Percentiles rank a stretch among this genome's conserved stretches.
phyloP scores from a whole-genome alignment of 2,113 vertebrate genomes.

The Gymnarchus niloticus region DNA sequence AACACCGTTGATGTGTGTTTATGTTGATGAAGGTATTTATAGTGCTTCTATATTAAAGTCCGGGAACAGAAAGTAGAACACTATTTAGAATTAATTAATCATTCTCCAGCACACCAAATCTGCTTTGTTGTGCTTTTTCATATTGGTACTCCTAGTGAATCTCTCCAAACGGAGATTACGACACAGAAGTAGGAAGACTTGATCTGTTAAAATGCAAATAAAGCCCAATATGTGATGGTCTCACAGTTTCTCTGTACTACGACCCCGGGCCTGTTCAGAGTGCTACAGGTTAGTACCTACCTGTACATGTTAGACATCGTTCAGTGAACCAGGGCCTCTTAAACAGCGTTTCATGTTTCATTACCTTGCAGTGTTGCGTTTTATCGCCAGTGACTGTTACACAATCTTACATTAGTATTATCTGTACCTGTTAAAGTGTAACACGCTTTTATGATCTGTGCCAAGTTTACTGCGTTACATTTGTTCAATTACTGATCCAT shows the following conservation, averaged over 20 bases:
- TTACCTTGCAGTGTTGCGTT: neutral
- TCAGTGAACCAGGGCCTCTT: neutral
- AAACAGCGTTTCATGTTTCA: neutral
- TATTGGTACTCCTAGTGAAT: constrained; percentile 40
- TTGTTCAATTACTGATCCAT: neutral
- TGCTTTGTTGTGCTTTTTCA: constrained; percentile 44
- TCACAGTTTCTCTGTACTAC: neutral
- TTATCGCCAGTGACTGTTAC: neutral
- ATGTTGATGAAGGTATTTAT: constrained; percentile 20
- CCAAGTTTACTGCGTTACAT: neutral
- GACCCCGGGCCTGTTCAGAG: neutral
- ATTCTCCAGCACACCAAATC: constrained; percentile 35
- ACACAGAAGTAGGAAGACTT: constrained; percentile 42
- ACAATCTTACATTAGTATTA: neutral
- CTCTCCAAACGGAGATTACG: constrained; percentile 38
- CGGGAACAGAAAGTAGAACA: constrained; percentile 41
- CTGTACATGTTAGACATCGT: neutral
- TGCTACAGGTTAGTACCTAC: neutral
- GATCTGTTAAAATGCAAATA: neutral
- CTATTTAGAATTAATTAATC: constrained; percentile 41
- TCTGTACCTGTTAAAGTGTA: neutral
- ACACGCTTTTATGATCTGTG: neutral
- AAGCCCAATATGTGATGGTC: neutral
- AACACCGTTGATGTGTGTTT: neutral
- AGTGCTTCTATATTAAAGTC: constrained; percentile 27